Base-by-base conservation (phyloP, 1,140 invertebrate genomes). In the Himalopsyche phryganea region DNA sequence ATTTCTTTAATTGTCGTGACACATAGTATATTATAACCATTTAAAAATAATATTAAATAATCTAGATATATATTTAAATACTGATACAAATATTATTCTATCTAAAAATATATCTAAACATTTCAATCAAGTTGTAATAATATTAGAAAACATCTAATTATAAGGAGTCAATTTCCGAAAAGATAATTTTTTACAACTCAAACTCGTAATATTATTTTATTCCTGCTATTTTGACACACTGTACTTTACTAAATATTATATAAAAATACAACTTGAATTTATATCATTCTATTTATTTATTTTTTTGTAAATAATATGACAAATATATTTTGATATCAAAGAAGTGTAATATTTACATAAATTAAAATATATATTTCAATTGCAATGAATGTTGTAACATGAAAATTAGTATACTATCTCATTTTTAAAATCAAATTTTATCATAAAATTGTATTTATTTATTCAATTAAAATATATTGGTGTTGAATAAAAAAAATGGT, bases 121-220 rank as follows among this genome's bases (percentile, higher is more conserved):
- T 41, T 14, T 41, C n/a, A 14, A 41, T 41, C n/a, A 14, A 41
- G 4, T 6, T 41, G 17, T 41, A 46, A 23, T 23, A 23, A 48
- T 48, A 46, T 46, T 18, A 23, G 23, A 23, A 48, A 20, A 48
- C 10, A 48, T 19, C 18, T 48, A 48, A 23, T 11, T 48, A 23
- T 48, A 23, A n/a, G 18, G 19, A 48, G 20, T 28, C 20, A 23
- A 48, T 28, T 14, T 28, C 3, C 3, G 9, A 28, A 28, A 5
- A 28, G 3, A 28, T 28, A 28, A 28, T 28, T 28, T 28, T 28
- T 28, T 28, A 28, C 23, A 28, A 5, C 23, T 5, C 23, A 5
- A 28, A 28, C 3, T 5, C 9, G 9, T 5, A 28, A 28, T 28
- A 28, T 28, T 28, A 28, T 28, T 28, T 28, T 28, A 28, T 9